Conservation (phyloP, 2,113 vertebrate species). For the Rutilus rutilus region DNA sequence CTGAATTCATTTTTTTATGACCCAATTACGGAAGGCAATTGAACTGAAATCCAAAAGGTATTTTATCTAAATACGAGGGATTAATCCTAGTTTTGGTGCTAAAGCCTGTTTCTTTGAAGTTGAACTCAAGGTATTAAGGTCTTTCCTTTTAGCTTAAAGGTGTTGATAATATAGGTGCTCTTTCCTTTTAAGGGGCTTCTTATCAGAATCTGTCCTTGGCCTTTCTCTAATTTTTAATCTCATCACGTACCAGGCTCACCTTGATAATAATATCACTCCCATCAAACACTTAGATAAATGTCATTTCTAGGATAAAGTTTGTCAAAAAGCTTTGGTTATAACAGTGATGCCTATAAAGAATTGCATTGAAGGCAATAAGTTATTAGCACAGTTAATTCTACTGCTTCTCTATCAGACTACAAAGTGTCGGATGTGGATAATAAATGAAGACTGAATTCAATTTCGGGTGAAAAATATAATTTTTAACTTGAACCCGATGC, state of each 20-base stretch:
- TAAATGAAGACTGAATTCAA: conserved; percentile 20
- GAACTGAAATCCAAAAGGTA: not conserved
- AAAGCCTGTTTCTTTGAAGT: not conserved
- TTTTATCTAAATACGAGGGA: conserved; percentile 20
- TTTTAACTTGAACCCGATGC: conserved; percentile 10
- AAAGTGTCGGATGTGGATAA: conserved; percentile 8
- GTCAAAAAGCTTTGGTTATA: not conserved
- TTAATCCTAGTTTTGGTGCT: conserved; percentile 4
- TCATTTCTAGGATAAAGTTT: not conserved
- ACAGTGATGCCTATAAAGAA: conserved; percentile 1
- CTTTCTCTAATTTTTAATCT: conserved; percentile 1
- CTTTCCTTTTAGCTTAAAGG: not conserved
- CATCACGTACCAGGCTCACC: conserved; percentile 25
- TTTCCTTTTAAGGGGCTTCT: not conserved
- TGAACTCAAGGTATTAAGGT: not conserved
- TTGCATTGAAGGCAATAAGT: not conserved
- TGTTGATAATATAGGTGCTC: not conserved
- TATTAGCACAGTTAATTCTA: not conserved
- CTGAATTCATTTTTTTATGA: not conserved
- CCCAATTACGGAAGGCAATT: not conserved
- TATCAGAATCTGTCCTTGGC: not conserved
- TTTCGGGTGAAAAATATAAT: not conserved
- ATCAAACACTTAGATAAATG: conserved; percentile 7
- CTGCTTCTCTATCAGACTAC: conserved; percentile 24
- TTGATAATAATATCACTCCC: conserved; percentile 1